phyloP scores from a whole-genome alignment of 2,797 vertebrate genomes.

The Eulemur coronatus region DNA sequence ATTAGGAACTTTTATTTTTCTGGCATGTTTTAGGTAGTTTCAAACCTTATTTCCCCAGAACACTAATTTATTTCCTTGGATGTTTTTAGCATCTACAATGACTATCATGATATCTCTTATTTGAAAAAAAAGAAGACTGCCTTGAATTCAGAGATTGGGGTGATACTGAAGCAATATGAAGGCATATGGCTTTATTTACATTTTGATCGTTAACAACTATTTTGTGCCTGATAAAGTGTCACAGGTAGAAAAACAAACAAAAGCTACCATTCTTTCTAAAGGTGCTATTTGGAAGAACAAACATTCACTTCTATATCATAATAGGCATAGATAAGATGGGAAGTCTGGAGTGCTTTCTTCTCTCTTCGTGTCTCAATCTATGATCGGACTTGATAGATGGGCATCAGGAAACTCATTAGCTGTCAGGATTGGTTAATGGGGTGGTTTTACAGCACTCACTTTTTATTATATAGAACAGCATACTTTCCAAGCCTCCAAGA shows the following conservation, averaged over 20 bases:
- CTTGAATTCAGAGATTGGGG: neutral
- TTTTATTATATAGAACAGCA: neutral
- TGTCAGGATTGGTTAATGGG: conserved; percentile 13
- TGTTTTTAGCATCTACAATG: neutral
- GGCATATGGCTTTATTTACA: conserved; percentile 31
- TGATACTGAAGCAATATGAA: neutral
- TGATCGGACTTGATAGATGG: neutral
- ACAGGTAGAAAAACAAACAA: conserved; percentile 38
- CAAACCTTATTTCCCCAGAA: neutral
- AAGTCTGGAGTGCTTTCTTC: neutral
- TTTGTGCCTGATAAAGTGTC: conserved; percentile 11
- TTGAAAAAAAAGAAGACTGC: neutral
- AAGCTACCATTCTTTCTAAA: neutral
- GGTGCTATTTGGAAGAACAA: neutral
- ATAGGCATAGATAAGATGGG: neutral
- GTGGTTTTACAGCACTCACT: neutral
- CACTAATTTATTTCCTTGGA: neutral
- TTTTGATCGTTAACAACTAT: conserved; percentile 44
- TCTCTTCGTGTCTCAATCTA: neutral
- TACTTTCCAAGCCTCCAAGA: neutral
- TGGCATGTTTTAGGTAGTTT: neutral
- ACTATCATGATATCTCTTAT: neutral
- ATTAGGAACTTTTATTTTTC: neutral
- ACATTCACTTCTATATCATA: neutral
- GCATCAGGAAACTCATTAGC: conserved; percentile 15